Conservation (phyloP, 2,888 invertebrate genomes). For the Molanna angustata region DNA sequence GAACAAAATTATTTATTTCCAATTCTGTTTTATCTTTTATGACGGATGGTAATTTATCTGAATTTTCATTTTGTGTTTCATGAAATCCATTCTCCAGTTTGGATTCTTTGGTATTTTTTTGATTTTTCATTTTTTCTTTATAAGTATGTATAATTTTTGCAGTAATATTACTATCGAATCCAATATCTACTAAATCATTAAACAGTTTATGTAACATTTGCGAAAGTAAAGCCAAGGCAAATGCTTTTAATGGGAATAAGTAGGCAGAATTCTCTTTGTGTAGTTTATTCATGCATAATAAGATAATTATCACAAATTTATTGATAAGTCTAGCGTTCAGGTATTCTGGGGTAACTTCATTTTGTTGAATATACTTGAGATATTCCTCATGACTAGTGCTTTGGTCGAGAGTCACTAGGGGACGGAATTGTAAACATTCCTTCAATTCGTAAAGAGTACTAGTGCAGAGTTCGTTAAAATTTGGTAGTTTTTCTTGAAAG, state of each 20-base stretch:
- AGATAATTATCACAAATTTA: slow-evolving; percentile 77
- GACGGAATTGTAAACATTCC: slow-evolving; percentile 61
- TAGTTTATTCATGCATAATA: slow-evolving; percentile 77
- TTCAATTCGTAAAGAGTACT: slow-evolving; percentile 70
- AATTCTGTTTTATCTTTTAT: slow-evolving; percentile 8
- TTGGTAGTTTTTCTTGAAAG: slow-evolving; percentile 59
- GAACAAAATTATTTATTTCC: neutral
- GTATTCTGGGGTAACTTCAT: slow-evolving; percentile 54
- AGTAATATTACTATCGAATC: slow-evolving; percentile 49
- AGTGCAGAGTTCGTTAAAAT: slow-evolving; percentile 66
- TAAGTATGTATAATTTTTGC: slow-evolving; percentile 41
- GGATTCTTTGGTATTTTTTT: slow-evolving; percentile 4
- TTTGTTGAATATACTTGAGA: slow-evolving; percentile 50
- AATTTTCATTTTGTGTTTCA: slow-evolving; percentile 38
- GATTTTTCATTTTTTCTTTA: slow-evolving; percentile 39
- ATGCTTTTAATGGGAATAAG: slow-evolving; percentile 79
- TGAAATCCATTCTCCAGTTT: slow-evolving; percentile 36
- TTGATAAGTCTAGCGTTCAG: slow-evolving; percentile 70
- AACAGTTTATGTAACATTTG: slow-evolving; percentile 61
- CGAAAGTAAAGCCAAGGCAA: slow-evolving; percentile 78
- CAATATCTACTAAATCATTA: slow-evolving; percentile 46
- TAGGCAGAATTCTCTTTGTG: slow-evolving; percentile 72
- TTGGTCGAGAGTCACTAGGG: slow-evolving; percentile 51
- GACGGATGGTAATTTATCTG: slow-evolving; percentile 2
- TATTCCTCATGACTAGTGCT: slow-evolving; percentile 54